These are phyloP conservation scores for Numenius arquata DNA, from an alignment of 2,113 vertebrate species.

Conservation along the genomic window DNA sequence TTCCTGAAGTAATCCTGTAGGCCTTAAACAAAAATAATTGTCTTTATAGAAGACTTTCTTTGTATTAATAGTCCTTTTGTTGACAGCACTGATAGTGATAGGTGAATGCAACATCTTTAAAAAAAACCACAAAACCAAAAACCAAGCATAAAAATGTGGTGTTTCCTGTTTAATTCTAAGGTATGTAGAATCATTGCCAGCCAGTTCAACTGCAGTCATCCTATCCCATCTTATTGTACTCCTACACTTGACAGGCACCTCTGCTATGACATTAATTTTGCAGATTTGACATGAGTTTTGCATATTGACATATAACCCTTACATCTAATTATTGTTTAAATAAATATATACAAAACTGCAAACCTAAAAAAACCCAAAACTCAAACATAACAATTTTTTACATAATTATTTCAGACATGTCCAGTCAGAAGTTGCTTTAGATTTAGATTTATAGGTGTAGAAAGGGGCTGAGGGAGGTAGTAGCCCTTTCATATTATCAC, in stretches of 20 bases:
- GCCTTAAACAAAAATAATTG: background rate
- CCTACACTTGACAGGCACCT: background rate
- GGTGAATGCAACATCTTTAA: background rate
- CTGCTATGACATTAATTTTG: background rate
- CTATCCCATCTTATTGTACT: background rate
- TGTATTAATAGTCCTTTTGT: background rate
- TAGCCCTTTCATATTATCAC: background rate
- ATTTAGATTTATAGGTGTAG: background rate
- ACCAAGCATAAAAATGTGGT: background rate
- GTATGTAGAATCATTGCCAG: background rate
- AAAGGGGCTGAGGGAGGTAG: background rate
- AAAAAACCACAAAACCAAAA: background rate
- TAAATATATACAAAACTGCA: background rate
- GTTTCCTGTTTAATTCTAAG: background rate
- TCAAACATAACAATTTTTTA: background rate
- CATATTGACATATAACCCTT: background rate
- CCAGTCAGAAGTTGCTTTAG: background rate
- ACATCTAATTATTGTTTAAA: background rate
- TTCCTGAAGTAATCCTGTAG: background rate
- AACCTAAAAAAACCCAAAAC: background rate
- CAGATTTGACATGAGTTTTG: background rate
- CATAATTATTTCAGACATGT: background rate
- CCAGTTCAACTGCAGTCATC: background rate
- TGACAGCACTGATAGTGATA: background rate
- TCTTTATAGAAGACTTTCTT: background rate